Evolutionary conservation across 2,797 vertebrate genomes (phyloP), one percentile per base, ranked within the genome.

Genomic region (Coracias cyanogaster): DNA sequence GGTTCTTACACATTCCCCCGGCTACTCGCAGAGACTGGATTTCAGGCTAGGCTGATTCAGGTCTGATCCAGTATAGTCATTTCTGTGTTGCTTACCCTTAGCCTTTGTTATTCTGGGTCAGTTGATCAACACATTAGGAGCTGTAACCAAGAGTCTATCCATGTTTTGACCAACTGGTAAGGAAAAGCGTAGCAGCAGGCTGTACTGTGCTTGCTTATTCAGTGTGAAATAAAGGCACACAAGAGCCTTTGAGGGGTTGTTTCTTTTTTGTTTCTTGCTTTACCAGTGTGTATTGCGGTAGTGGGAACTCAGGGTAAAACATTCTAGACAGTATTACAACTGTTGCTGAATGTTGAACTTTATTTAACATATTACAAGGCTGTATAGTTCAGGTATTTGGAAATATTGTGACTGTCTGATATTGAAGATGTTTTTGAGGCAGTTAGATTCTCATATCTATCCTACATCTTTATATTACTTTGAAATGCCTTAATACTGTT

Each of bases 211-310:
- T 77, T 94, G 85, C 86, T 95, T 86, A 95, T 95, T 96, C 94
- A 95, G 37, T 82, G 88, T 91, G 82, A 95, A 96, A 96, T 89
- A 93, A 95, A 95, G 66, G 61, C 93, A 93, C 96, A 96, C 89
- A 94, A 82, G 94, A 90, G 80, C 91, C 91, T 94, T 95, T 96
- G 92, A 92, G 85, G 90, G 89, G 46, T 90, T 1, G 9, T 82
- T 91, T 92, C 61, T 92, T 92, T 91, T 90, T 93, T 82, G 72
- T 86, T 71, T 82, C 87, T 91, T 91, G 73, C 93, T 93, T 96
- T 72, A 90, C 8, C 25, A 92, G 54, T 62, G 61, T 67, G 41
- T 87, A 46, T 81, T 94, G 65, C 81, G 76, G 49, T 81, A 81
- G 58, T 67, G 45, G 85, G 61, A 87, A 58, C 80, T 58, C 5